Evolutionary conservation across 2,113 vertebrate genomes (phyloP), one percentile per base, ranked within the genome.

Genomic region (Mustela nigripes): DNA sequence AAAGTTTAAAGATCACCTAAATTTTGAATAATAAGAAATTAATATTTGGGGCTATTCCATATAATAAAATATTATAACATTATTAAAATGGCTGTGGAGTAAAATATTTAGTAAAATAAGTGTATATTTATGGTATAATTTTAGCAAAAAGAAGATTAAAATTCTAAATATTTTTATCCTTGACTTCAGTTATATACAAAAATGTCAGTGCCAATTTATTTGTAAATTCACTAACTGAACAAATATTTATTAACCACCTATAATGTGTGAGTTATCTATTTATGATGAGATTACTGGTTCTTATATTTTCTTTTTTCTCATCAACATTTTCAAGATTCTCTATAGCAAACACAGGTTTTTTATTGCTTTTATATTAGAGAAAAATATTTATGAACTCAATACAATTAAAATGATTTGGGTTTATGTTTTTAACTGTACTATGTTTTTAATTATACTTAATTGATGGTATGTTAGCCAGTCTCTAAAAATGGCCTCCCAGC

Each of bases 301-400:
- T 36, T 73, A 4, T 73, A 36, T 74, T 50, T 84, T 62, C 24
- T 86, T 86, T 60, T 48, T 63, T 39, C 7, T 53, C 71, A 26
- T 73, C 73, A 80, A 63, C 24, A 73, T 45, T 90, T 83, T 18
- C 22, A 95, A 73, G 92, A 63, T 95, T 87, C 19, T 87, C 9
- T 81, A n/a, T 36, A 81, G 22, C 56, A 78, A 81, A 53, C 10
- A 53, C 56, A 19, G 31, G 24, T 33, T 74, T 31, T 94, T 2
- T 79, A 48, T 69, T 45, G 39, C 19, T 89, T 62, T 95, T 36
- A 10, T 71, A 91, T 69, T 53, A 84, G 8, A 56, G 50, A 33
- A 78, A 80, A 83, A 22, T 94, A 36, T 83, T 94, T 94, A 83
- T 22, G 10, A 94, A 78, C 4, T 4, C 19, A 76, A 48, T 91